Evolutionary conservation across 2,888 invertebrate genomes (phyloP), one percentile per base, ranked within the genome.

Genomic region (Agonopterix alstromeriana): DNA sequence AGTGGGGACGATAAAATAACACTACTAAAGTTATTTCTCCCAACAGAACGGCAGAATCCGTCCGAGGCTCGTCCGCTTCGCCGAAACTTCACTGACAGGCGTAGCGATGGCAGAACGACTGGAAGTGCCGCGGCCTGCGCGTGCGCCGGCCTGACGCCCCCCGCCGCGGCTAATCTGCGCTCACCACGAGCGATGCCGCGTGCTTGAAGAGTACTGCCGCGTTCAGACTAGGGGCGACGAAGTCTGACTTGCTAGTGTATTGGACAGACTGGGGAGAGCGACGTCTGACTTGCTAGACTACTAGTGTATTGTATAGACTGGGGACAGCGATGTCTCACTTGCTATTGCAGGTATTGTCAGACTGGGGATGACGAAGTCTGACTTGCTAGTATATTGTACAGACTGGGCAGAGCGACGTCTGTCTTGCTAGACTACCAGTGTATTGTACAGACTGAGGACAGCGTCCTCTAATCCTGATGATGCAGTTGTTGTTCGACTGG

Each of bases 131-230:
- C 56, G 61, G 10, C 53, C 58, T 3, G 50, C 62, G n/a, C 74
- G 84, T 35, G 73, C 70, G 36, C 75, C 74, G 35, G 81, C 85
- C 69, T 85, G 86, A 85, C 86, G 66, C 5, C 86, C 86, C 36
- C 79, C 85, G 8, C 69, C 82, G 40, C 74, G 85, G 43, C 77
- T 86, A 11, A 54, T 70, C 48, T 85, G 85, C 67, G 82, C 83
- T 0, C 66, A 67, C 1, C 80, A 72, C 63, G 86, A 86, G 65
- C 75, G 85, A 1, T 68, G 73, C 55, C 77, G 85, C 1, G 83
- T 83, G 35, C 64, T 83, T 0, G 64, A 69, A 57, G 73, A 83
- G 60, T 80, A 76, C 48, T 65, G 74, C 52, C 55, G 52, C 14
- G 38, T n/a, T 5, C 10, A 38, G 38, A 38, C n/a, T n/a, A 38